phyloP scores from a whole-genome alignment of 2,888 invertebrate species.

The Drosophila rubida region DNA sequence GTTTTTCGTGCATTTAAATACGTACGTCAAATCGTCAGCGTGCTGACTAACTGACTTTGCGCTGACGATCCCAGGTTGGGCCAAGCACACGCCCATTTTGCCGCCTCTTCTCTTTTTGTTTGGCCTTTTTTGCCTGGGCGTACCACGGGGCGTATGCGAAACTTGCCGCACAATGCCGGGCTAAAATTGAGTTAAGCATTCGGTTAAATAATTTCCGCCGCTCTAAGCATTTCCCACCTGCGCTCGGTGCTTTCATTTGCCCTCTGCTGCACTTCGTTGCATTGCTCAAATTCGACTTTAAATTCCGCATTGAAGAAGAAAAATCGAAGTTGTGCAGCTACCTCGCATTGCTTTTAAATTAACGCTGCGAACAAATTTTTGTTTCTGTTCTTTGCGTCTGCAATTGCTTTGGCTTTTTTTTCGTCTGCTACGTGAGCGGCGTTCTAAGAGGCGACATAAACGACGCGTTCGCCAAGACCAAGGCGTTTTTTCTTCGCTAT shows the following conservation, averaged over 20 bases:
- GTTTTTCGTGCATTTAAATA: conserved; percentile 63
- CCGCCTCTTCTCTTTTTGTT: background rate
- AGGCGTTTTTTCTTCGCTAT: conserved; percentile 12
- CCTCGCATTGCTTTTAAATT: conserved; percentile 48
- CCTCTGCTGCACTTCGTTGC: conserved; percentile 61
- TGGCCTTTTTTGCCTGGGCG: conserved; percentile 21
- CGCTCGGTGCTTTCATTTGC: conserved; percentile 63
- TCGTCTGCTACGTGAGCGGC: conserved; percentile 73
- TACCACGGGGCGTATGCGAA: conserved; percentile 61
- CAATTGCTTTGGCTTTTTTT: conserved; percentile 34
- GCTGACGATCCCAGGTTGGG: conserved; percentile 15
- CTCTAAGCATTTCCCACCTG: conserved; percentile 65
- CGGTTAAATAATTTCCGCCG: conserved; percentile 68
- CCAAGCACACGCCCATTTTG: conserved; percentile 28
- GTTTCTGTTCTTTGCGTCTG: conserved; percentile 33
- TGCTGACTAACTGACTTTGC: conserved; percentile 42
- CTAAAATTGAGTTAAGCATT: conserved; percentile 59
- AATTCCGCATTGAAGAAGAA: conserved; percentile 17
- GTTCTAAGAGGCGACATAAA: conserved; percentile 45
- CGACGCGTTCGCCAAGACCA: conserved; percentile 46
- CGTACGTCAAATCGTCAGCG: conserved; percentile 56
- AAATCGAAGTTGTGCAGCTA: conserved; percentile 7
- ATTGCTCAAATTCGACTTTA: conserved; percentile 75
- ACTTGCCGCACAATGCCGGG: conserved; percentile 30
- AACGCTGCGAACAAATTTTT: conserved; percentile 41